A percentile compares a stretch with the other conserved stretches of the same genome.
These are phyloP conservation scores for Zaprionus bogoriensis DNA, from an alignment of 2,888 invertebrate species.

Conservation along the genomic window DNA sequence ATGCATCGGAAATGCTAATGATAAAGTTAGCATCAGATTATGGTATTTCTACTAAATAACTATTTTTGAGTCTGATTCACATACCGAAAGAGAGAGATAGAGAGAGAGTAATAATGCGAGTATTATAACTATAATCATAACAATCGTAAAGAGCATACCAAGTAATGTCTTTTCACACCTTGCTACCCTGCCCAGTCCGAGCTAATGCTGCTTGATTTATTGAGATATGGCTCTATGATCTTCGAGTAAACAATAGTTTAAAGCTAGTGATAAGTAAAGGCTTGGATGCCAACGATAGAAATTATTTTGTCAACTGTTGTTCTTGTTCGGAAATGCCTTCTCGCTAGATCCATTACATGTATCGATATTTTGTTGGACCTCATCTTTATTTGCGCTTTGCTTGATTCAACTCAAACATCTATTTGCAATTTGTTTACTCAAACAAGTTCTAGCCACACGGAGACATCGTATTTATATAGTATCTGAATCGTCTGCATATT, in stretches of 20 bases:
- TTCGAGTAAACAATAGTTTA: neutral
- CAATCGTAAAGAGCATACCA: neutral
- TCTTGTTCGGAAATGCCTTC: neutral
- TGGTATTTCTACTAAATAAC: too few species aligned
- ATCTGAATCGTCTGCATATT: too few species aligned
- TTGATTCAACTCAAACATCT: too few species aligned
- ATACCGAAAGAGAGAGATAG: too few species aligned
- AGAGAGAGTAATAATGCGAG: too few species aligned
- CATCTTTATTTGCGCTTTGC: too few species aligned
- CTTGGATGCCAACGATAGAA: neutral
- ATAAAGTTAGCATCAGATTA: too few species aligned
- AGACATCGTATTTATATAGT: too few species aligned
- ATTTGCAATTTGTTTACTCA: too few species aligned
- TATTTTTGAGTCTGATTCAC: neutral
- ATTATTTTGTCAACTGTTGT: neutral
- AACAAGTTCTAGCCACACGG: too few species aligned
- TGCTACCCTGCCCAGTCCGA: neutral
- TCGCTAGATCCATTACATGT: neutral
- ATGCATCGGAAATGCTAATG: neutral
- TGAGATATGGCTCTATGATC: neutral
- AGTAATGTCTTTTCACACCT: neutral
- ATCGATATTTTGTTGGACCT: too few species aligned
- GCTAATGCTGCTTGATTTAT: neutral
- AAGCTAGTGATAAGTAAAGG: conserved; percentile 6
- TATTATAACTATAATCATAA: too few species aligned